These are phyloP conservation scores for Betta splendens DNA, from an alignment of 2,797 vertebrate genomes.

Conservation along the genomic window DNA sequence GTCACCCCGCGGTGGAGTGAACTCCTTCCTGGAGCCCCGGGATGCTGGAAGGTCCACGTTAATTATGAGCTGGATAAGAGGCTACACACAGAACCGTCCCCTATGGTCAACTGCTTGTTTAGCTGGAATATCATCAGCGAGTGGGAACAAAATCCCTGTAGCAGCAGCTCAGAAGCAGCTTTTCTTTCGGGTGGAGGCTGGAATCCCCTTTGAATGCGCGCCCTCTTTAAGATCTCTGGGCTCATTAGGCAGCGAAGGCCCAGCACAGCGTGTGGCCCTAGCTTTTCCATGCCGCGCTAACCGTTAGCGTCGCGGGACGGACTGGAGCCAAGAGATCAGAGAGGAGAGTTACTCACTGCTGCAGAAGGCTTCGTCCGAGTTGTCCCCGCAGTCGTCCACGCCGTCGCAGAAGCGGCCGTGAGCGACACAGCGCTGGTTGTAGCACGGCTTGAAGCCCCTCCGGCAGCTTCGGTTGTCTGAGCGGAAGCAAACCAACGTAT, in stretches of 20 bases:
- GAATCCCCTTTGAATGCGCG: conserved; percentile 41
- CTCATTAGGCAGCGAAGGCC: conserved; percentile 64
- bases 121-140: conserved; percentile 15
- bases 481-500: conserved; percentile 5
- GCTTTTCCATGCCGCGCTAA: conserved; percentile 29
- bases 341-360: conserved; percentile 85
- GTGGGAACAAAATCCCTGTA: conserved; percentile 22
- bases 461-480: conserved; percentile 94
- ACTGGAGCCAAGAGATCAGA: conserved; percentile 56
- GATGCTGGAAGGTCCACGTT: conserved; percentile 44
- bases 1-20: conserved; percentile 23
- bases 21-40: conserved; percentile 17
- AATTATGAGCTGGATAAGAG: conserved; percentile 46
- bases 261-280: conserved; percentile 59
- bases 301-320: conserved; percentile 38
- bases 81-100: conserved; percentile 5
- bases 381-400: conserved; percentile 92
- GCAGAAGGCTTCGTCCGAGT: conserved; percentile 93
- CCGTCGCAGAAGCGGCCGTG: conserved; percentile 90
- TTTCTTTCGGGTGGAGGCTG: conserved; percentile 16
- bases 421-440: conserved; percentile 90
- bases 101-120: conserved; percentile 2
- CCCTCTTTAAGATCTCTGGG: conserved; percentile 54
- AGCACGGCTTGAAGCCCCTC: conserved; percentile 89
- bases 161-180: conserved; percentile 14